Evolutionary conservation across 2,888 invertebrate genomes (phyloP).

Genomic region (Norana najaformis): DNA sequence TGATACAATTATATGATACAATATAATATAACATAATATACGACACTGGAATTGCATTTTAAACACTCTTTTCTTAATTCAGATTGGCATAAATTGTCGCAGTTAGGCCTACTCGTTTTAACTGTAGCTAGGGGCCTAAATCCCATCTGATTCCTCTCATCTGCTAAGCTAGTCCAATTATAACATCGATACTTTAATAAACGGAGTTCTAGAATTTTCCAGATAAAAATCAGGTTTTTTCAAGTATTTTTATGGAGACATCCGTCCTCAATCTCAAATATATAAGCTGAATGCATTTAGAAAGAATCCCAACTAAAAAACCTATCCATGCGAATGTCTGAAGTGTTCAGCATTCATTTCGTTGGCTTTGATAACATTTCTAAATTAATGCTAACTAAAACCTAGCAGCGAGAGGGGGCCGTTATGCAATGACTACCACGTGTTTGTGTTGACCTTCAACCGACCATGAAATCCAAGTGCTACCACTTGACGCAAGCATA

Average conservation of each 20-base stretch:
- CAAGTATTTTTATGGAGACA: neutral
- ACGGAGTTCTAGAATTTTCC: neutral
- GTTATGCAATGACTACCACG: neutral
- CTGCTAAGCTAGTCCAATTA: too few relatives aligned
- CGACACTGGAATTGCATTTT: too few relatives aligned
- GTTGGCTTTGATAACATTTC: neutral
- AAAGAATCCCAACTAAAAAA: neutral
- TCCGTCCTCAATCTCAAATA: neutral
- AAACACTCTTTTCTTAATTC: too few relatives aligned
- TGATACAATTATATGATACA: too few relatives aligned
- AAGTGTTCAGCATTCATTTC: too few relatives aligned
- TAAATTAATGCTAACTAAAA: neutral
- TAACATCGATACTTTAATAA: neutral
- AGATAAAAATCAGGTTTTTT: neutral
- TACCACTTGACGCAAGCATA: too few relatives aligned
- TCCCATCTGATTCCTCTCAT: neutral
- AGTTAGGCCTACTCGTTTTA: neutral
- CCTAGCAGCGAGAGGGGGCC: too few relatives aligned
- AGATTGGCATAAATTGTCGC: too few relatives aligned
- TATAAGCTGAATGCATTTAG: neutral
- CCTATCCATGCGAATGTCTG: neutral
- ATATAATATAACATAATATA: too few relatives aligned
- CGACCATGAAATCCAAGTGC: neutral
- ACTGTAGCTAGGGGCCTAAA: neutral
- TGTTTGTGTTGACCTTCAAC: neutral